Percentiles rank a stretch among this genome's conserved stretches.
phyloP scores from a whole-genome alignment of 2,888 invertebrate genomes.

The Eledone cirrhosa region DNA sequence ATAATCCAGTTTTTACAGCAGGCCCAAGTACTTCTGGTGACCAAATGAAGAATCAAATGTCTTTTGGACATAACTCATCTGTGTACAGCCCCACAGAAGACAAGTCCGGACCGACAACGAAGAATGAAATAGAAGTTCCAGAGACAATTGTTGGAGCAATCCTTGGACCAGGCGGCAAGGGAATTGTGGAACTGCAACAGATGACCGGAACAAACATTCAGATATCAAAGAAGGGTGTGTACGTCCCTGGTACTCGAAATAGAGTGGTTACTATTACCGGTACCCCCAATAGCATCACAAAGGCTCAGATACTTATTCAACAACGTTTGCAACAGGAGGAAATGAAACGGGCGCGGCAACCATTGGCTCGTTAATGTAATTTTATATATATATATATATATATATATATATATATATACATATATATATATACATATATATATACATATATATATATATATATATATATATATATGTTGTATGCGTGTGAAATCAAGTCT shows the following conservation, averaged over 20 bases:
- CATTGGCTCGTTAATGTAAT: slow-evolving; percentile 47
- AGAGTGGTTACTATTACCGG: slow-evolving; percentile 96
- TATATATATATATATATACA: neutral
- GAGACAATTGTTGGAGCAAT: slow-evolving; percentile 96
- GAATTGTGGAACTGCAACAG: slow-evolving; percentile 96
- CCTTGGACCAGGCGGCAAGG: slow-evolving; percentile 94
- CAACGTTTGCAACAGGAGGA: slow-evolving; percentile 96
- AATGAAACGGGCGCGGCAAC: slow-evolving; percentile 88
- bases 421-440: neutral
- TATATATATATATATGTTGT: neutral
- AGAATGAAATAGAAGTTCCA: slow-evolving; percentile 83
- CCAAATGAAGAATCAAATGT: slow-evolving; percentile 79
- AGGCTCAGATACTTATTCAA: slow-evolving; percentile 94
- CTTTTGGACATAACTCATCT: slow-evolving; percentile 82
- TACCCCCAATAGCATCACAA: slow-evolving; percentile 85
- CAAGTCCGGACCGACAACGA: slow-evolving; percentile 62
- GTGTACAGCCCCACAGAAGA: slow-evolving; percentile 63
- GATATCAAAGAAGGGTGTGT: slow-evolving; percentile 97
- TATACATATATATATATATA: neutral
- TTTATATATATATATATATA: neutral
- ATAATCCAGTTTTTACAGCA: slow-evolving; percentile 45
- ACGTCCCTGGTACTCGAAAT: slow-evolving; percentile 96
- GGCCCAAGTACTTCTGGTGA: slow-evolving; percentile 43
- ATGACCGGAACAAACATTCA: slow-evolving; percentile 96
- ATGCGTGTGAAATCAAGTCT: neutral